phyloP scores from a whole-genome alignment of 2,113 vertebrate species.

The Nothoprocta pentlandii region DNA sequence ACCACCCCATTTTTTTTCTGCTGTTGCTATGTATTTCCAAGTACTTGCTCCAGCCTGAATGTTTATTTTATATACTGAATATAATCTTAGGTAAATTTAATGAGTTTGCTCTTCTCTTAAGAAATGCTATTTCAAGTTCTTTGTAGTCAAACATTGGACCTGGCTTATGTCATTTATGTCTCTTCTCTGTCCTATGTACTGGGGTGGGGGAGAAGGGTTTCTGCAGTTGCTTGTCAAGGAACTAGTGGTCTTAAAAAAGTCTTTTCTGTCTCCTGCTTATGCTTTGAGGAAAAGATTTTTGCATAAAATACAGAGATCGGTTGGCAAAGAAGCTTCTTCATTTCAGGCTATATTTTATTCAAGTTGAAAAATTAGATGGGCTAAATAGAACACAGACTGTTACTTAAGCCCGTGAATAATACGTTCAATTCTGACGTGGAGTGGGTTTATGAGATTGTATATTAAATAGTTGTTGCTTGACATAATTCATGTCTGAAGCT shows the following conservation, averaged over 20 bases:
- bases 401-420: not conserved
- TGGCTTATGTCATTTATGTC: not conserved
- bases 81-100: not conserved
- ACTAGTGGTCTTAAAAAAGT: not conserved
- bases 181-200: not conserved
- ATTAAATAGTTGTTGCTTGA: not conserved
- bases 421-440: not conserved
- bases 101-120: not conserved
- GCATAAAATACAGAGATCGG: not conserved
- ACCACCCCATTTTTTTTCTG: not conserved
- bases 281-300: not conserved
- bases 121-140: accelerated
- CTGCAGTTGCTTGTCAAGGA: not conserved
- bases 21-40: not conserved
- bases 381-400: not conserved
- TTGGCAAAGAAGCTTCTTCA: not conserved
- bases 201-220: accelerated
- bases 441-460: not conserved
- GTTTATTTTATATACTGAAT: not conserved
- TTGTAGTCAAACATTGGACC: not conserved
- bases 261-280: not conserved
- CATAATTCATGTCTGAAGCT: not conserved
- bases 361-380: not conserved
- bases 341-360: not conserved
- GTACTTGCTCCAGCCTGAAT: not conserved